Conservation (phyloP, 1,140 invertebrate species). For the Phocides pigmalion region DNA sequence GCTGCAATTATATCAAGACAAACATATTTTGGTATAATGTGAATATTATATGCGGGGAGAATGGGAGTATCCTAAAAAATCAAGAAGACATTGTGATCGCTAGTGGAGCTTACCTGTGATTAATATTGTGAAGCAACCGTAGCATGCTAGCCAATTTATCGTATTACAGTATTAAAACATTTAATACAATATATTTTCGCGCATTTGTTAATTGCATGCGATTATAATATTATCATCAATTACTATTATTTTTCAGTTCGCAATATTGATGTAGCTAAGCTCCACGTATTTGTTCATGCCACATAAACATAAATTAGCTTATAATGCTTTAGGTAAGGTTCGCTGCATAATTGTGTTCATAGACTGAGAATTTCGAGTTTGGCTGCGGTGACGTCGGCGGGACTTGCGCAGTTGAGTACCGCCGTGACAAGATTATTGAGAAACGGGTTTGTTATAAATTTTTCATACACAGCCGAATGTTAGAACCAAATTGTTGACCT, state of each 20-base stretch:
- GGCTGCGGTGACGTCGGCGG: constrained; percentile 31
- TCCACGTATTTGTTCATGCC: constrained; percentile 73
- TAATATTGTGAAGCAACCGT: constrained; percentile 45
- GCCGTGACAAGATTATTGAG: constrained; percentile 16
- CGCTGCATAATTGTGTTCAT: constrained; percentile 82
- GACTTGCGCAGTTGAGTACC: constrained; percentile 23
- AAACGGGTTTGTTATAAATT: constrained; percentile 33
- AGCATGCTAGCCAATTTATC: constrained; percentile 11
- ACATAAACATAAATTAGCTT: constrained; percentile 81
- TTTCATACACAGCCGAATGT: constrained; percentile 28
- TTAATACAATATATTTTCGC: neutral
- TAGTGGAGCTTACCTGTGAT: constrained; percentile 61
- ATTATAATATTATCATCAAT: neutral
- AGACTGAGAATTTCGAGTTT: constrained; percentile 64
- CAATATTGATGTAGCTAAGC: constrained; percentile 49
- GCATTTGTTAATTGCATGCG: neutral
- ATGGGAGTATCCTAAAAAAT: constrained; percentile 67
- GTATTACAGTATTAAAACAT: constrained; percentile 52
- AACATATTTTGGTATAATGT: constrained; percentile 82
- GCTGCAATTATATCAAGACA: constrained; percentile 79
- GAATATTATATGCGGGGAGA: constrained; percentile 75
- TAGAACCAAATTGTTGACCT: constrained; percentile 43
- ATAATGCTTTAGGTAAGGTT: constrained; percentile 82
- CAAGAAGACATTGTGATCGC: constrained; percentile 70
- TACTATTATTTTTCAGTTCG: constrained; percentile 3